A percentile compares a stretch with the other conserved stretches of the same genome.
These are phyloP conservation scores for Montipora capricornis DNA, from an alignment of 64 coral and sea anemone species.

Conservation along the genomic window DNA sequence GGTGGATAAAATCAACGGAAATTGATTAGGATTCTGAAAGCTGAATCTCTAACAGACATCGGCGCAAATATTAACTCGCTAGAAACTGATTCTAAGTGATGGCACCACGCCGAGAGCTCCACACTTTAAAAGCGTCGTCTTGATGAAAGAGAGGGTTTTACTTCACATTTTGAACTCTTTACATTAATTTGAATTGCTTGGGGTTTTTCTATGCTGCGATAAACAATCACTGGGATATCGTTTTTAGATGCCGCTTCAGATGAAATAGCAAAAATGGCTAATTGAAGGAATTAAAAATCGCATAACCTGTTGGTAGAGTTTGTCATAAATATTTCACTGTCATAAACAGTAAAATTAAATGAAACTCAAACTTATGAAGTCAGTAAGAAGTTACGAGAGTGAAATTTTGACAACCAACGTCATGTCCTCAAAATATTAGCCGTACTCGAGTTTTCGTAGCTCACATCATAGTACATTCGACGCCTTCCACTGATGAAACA, in stretches of 20 bases:
- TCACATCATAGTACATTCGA: too few species aligned
- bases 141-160: not conserved
- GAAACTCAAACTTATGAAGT: not conserved
- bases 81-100: not conserved
- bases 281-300: not conserved
- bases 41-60: not conserved
- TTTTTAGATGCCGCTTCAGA: not conserved
- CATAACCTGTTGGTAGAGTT: not conserved
- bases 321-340: not conserved
- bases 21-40: not conserved
- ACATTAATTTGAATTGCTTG: not conserved
- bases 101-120: not conserved
- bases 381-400: not conserved
- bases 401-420: too few species aligned
- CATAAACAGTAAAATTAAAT: not conserved
- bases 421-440: too few species aligned
- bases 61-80: not conserved
- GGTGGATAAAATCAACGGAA: not conserved
- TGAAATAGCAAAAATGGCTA: not conserved
- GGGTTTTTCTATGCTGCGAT: not conserved
- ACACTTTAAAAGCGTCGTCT: not conserved
- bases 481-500: too few species aligned
- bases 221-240: not conserved
- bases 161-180: not conserved
- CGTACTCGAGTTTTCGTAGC: too few species aligned